A percentile compares a stretch with the other conserved stretches of the same genome.
phyloP scores from a whole-genome alignment of 2,888 invertebrate species.

The Adelphocoris suturalis region DNA sequence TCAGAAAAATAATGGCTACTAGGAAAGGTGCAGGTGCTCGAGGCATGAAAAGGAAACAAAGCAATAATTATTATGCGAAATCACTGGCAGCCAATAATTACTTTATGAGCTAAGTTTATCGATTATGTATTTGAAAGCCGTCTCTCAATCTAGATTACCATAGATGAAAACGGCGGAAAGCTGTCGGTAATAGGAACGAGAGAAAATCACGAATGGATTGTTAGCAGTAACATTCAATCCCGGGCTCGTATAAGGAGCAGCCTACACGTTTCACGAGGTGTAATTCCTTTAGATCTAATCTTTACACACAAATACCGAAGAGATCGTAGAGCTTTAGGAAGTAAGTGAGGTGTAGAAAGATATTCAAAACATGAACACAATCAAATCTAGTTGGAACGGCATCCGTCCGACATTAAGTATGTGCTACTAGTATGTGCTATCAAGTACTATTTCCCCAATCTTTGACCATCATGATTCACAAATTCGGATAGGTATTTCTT shows the following conservation, averaged over 20 bases:
- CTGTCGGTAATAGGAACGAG: neutral
- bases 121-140: neutral
- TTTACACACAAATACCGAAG: neutral
- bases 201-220: neutral
- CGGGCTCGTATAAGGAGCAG: neutral
- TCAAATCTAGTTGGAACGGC: neutral
- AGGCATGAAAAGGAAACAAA: neutral
- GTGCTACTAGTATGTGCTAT: no score
- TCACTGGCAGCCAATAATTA: neutral
- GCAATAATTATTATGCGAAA: neutral
- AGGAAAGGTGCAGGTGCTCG: neutral
- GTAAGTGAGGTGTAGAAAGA: constrained; percentile 33
- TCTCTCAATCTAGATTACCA: no score
- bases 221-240: neutral
- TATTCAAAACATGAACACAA: constrained; percentile 22
- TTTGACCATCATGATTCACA: no score
- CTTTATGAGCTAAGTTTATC: neutral
- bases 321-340: constrained; percentile 11
- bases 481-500: no score
- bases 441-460: no score
- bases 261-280: constrained; percentile 22
- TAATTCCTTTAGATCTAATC: constrained; percentile 44
- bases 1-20: neutral
- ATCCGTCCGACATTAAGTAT: no score
- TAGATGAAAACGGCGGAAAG: neutral